Evolutionary conservation across 1,140 invertebrate genomes (phyloP).

Genomic region (Scaptodrosophila lebanonensis): DNA sequence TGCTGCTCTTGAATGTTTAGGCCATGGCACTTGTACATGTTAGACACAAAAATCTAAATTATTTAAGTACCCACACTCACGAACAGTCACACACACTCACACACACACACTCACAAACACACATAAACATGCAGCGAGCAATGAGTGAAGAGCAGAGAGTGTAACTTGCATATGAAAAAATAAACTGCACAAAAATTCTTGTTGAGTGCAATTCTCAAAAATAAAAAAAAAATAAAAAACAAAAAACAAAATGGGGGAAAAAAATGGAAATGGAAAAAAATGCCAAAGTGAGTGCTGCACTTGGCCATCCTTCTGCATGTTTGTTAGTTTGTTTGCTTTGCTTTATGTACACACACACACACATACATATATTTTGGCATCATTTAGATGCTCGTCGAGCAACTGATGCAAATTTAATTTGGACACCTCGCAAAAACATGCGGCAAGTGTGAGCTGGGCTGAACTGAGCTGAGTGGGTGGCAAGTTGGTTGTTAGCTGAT

Average conservation of each 20-base stretch:
- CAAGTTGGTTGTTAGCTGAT: too few relatives aligned
- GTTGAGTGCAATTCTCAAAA: not conserved
- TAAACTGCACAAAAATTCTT: conserved; percentile 16
- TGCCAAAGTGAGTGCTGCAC: conserved; percentile 54
- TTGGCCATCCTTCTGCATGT: conserved; percentile 20
- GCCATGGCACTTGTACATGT: conserved; percentile 71
- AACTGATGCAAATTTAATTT: conserved; percentile 75
- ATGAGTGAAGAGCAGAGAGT: conserved; percentile 5
- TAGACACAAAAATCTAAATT: conserved; percentile 76
- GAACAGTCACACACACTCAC: not conserved
- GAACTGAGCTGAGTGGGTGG: not conserved
- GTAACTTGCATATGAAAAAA: too few relatives aligned
- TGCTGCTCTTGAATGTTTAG: conserved; percentile 72
- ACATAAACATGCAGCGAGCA: conserved; percentile 2
- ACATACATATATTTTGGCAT: conserved; percentile 55
- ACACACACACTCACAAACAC: conserved; percentile 2
- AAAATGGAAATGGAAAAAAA: too few relatives aligned
- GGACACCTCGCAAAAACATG: conserved; percentile 63
- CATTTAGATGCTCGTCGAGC: conserved; percentile 69
- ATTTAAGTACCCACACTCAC: conserved; percentile 57
- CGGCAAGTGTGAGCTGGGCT: conserved; percentile 14
- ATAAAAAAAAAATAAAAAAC: conserved; percentile 26
- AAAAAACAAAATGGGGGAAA: conserved; percentile 44
- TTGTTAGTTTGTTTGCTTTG: conserved; percentile 23
- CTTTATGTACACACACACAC: conserved; percentile 33